Evolutionary conservation across 2,888 invertebrate genomes (phyloP).

Genomic region (Stenurella melanura): DNA sequence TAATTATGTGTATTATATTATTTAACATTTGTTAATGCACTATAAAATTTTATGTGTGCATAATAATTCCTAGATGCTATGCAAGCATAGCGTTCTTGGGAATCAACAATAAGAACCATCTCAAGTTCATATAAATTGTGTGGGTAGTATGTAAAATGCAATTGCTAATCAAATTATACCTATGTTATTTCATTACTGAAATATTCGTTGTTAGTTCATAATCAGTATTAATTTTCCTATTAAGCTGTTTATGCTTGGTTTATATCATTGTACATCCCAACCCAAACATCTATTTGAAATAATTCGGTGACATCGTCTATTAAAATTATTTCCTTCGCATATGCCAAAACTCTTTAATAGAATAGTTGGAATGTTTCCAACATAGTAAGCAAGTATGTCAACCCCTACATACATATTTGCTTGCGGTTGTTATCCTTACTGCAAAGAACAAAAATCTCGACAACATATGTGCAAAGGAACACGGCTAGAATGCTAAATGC

Average conservation of each 20-base stretch:
- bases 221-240: not conserved
- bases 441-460: not conserved
- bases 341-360: not conserved
- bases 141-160: too few relatives aligned
- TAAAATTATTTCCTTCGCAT: not conserved
- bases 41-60: too few relatives aligned
- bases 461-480: not conserved
- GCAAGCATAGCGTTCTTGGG: too few relatives aligned
- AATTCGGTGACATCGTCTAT: not conserved
- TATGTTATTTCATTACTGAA: too few relatives aligned
- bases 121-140: too few relatives aligned
- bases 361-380: slow-evolving; percentile 12
- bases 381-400: not conserved
- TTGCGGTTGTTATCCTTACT: not conserved
- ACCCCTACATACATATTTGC: not conserved
- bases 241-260: not conserved
- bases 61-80: too few relatives aligned
- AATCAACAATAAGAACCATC: too few relatives aligned
- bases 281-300: not conserved
- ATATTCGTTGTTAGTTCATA: not conserved
- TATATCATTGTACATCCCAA: not conserved
- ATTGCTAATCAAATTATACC: too few relatives aligned
- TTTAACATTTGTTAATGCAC: too few relatives aligned
- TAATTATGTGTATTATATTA: too few relatives aligned
- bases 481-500: not conserved